Evolutionary conservation across 2,797 vertebrate species (phyloP).

Genomic region (Rhodeus uyekii): DNA sequence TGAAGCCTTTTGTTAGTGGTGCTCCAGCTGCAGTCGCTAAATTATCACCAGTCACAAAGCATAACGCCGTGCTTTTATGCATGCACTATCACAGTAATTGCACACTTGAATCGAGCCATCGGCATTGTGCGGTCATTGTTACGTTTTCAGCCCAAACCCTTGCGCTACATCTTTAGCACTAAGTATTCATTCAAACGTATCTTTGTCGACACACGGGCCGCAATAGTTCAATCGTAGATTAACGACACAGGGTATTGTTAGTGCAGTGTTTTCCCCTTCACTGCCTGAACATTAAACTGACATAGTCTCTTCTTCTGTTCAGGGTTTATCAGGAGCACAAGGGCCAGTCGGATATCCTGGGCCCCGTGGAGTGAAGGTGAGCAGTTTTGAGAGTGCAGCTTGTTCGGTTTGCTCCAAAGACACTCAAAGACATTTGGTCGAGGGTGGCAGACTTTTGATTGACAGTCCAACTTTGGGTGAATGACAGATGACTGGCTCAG

Average conservation of each 20-base stretch:
- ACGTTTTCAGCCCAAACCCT: conserved; percentile 6
- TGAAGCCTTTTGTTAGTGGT: conserved; percentile 36
- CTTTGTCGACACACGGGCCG: neutral
- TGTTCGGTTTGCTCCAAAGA: conserved; percentile 23
- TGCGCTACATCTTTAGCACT: neutral
- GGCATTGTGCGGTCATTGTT: conserved; percentile 15
- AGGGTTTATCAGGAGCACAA: conserved; percentile 82
- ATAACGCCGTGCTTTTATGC: conserved; percentile 13
- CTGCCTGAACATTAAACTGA: neutral
- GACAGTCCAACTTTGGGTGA: conserved; percentile 65
- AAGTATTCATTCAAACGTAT: conserved; percentile 36
- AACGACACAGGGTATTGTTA: conserved; percentile 12
- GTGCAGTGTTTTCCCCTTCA: conserved; percentile 24
- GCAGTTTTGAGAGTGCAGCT: conserved; percentile 37
- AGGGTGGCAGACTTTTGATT: conserved; percentile 47
- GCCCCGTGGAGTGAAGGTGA: conserved; percentile 91
- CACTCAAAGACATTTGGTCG: conserved; percentile 40
- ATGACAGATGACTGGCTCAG: conserved; percentile 65
- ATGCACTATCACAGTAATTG: conserved; percentile 2
- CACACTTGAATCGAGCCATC: conserved; percentile 31
- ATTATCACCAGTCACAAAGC: conserved; percentile 29
- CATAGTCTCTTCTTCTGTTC: conserved; percentile 21
- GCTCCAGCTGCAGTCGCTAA: conserved; percentile 48
- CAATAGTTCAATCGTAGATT: conserved; percentile 34
- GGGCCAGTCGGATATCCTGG: conserved; percentile 91